Percentiles rank a stretch among this genome's conserved stretches.
phyloP scores from a whole-genome alignment of 2,797 vertebrate species.

The Sebastes steindachneri region DNA sequence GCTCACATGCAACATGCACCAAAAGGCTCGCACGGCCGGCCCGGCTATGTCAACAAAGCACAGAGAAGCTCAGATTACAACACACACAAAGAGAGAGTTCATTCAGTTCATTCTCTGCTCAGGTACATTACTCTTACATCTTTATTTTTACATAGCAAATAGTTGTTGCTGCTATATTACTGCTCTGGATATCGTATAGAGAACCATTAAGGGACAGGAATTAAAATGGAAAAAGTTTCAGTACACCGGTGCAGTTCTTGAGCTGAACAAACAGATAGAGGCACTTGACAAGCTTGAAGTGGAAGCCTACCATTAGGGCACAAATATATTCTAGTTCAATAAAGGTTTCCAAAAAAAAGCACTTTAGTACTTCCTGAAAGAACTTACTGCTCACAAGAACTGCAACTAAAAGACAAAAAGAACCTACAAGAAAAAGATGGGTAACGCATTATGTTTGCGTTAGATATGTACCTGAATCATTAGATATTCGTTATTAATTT shows the following conservation, averaged over 20 bases:
- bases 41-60: no score
- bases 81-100: no score
- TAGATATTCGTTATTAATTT: not conserved
- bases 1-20: no score
- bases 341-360: not conserved
- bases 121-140: not conserved
- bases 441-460: not conserved
- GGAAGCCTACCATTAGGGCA: not conserved
- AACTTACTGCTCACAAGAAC: not conserved
- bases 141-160: not conserved
- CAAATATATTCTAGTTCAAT: not conserved
- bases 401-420: not conserved
- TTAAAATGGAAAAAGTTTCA: not conserved
- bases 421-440: not conserved
- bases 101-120: no score
- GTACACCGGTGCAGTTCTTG: not conserved
- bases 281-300: not conserved
- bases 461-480: not conserved
- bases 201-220: not conserved
- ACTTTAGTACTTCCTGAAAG: not conserved
- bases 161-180: not conserved
- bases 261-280: not conserved
- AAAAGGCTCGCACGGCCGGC: fast-evolving
- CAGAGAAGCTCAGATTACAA: no score
- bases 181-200: not conserved